These are phyloP conservation scores for Tychaedon coryphoeus DNA, from an alignment of 2,113 vertebrate genomes.

Conservation along the genomic window DNA sequence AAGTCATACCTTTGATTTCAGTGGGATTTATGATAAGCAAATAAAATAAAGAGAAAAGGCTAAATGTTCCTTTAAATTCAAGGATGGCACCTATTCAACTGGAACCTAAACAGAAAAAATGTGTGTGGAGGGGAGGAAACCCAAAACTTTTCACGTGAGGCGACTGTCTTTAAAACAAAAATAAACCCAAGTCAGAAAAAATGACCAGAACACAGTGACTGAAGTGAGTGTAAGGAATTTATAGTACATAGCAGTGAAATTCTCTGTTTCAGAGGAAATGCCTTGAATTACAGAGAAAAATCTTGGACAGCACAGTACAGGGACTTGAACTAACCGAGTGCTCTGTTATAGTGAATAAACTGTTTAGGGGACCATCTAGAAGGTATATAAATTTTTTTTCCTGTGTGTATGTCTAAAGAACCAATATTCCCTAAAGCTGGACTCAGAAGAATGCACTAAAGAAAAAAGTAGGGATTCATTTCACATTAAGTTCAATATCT, in stretches of 20 bases:
- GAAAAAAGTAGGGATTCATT: not conserved
- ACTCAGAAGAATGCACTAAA: not conserved
- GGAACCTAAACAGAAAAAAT: not conserved
- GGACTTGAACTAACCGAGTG: not conserved
- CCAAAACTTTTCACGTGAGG: not conserved
- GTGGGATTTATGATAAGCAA: not conserved
- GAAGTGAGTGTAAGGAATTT: not conserved
- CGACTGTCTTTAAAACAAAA: not conserved
- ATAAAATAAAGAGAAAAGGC: not conserved
- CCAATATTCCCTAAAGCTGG: fast-evolving
- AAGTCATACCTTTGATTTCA: not conserved
- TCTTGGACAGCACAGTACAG: not conserved
- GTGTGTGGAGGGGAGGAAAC: fast-evolving
- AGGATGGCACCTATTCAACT: not conserved
- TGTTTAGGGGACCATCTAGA: not conserved
- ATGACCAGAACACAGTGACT: not conserved
- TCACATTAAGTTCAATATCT: not conserved
- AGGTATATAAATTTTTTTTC: not conserved
- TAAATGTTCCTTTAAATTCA: not conserved
- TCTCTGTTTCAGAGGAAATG: not conserved
- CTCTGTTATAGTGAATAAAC: not conserved
- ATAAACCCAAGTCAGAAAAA: not conserved
- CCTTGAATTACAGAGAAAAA: not conserved
- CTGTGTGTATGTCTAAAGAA: not conserved
- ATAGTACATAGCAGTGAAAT: not conserved